Conservation (phyloP, 2,113 vertebrate genomes). For the Ramphastos sulfuratus region DNA sequence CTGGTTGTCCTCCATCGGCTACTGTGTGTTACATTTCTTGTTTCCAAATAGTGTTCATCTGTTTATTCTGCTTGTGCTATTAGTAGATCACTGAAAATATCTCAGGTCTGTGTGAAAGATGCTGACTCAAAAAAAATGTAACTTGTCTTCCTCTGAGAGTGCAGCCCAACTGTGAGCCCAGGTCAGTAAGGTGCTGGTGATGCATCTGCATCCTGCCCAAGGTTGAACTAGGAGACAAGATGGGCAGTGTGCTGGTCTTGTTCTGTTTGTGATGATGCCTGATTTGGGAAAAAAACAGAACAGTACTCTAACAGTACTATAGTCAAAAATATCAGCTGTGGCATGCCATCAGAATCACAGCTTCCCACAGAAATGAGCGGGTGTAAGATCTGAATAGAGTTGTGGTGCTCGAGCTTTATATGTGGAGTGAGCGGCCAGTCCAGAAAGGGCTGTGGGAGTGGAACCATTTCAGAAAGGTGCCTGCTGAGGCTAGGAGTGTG, state of each 20-base stretch:
- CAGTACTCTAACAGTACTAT: background rate
- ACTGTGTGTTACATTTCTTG: background rate
- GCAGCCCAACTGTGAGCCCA: background rate
- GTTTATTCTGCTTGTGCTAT: background rate
- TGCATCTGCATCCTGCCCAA: background rate
- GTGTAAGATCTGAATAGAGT: background rate
- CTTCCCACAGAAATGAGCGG: background rate
- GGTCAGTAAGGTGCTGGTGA: background rate
- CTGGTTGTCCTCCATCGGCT: background rate
- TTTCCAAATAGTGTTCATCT: background rate
- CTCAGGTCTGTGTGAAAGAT: background rate
- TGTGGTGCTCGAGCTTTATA: rapidly evolving
- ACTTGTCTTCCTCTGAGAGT: background rate
- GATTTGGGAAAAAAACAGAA: background rate
- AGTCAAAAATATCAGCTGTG: background rate
- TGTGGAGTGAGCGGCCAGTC: background rate
- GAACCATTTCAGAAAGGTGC: background rate
- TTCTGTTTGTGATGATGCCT: background rate
- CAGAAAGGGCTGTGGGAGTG: background rate
- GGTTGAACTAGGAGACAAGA: background rate
- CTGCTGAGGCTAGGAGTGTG: background rate
- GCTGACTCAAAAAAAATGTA: background rate
- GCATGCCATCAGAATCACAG: background rate
- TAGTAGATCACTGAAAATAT: background rate
- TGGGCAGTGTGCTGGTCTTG: background rate